Evolutionary conservation across 2,888 invertebrate genomes (phyloP), one percentile per base, ranked within the genome.

Genomic region (Agrochola macilenta): DNA sequence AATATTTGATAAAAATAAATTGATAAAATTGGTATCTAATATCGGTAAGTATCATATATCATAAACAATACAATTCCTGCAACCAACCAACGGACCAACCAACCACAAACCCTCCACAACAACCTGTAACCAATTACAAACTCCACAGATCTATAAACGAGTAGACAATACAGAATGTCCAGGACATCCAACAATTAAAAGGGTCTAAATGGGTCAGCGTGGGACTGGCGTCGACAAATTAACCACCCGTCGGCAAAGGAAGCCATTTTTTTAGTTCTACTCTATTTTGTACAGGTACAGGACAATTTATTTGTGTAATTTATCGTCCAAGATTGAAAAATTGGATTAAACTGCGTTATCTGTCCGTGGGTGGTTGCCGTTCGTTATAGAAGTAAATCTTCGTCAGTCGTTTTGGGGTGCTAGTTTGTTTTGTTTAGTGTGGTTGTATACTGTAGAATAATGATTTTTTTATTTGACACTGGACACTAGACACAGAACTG

Each of bases 151-250:
- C 58, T 63, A 78, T 49, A 78, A 69, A 71, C 72, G 60, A 35
- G 46, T 68, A 81, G 85, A 81, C 76, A 73, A 70, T 70, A 75
- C 70, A 81, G 69, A 84, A 54, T 69, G 74, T 69, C 76, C 64
- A 39, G 78, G 57, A 76, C 74, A 74, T 81, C 65, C 69, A 76
- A 87, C 89, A 90, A 91, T 91, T 91, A 90, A 90, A 90, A 85
- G 72, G 78, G 76, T 82, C 82, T 64, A 74, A 79, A 81, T 66
- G 69, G 82, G 69, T 68, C 76, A 69, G 80, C 83, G 73, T 90
- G 91, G 81, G 76, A 74, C 79, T 90, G 91, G 90, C 92, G 87
- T 87, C 87, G 81, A 91, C 91, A 91, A 92, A 92, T 92, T 91
- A 90, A 91, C 87, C 83, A 84, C 79, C 75, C 77, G 79, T 82